phyloP scores from a whole-genome alignment of 2,888 invertebrate species.

The Anoplius nigerrimus region DNA sequence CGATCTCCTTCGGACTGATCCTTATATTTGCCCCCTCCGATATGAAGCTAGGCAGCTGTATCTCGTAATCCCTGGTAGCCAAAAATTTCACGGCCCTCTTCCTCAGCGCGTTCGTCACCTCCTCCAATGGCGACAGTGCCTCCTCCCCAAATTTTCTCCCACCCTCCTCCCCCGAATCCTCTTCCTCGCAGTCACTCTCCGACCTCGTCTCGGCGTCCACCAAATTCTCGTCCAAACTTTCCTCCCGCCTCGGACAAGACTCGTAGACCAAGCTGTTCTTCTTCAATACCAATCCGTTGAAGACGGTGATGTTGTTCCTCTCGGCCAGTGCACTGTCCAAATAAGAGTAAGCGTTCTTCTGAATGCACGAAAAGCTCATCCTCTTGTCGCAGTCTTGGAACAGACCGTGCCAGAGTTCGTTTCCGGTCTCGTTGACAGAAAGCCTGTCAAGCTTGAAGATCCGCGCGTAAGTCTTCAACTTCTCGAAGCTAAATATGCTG shows the following conservation, averaged over 20 bases:
- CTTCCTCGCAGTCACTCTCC: constrained; percentile 53
- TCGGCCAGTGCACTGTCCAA: constrained; percentile 81
- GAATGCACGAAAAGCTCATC: constrained; percentile 85
- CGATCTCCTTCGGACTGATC: constrained; percentile 84
- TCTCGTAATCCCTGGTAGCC: constrained; percentile 85
- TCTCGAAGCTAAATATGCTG: constrained; percentile 60
- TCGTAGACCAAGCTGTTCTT: constrained; percentile 80
- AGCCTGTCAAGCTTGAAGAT: constrained; percentile 66
- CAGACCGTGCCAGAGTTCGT: constrained; percentile 84
- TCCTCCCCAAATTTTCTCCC: constrained; percentile 56
- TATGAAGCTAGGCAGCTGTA: constrained; percentile 83
- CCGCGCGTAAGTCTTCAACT: constrained; percentile 65
- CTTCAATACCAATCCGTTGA: constrained; percentile 80
- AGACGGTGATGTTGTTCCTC: constrained; percentile 81
- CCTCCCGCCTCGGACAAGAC: constrained; percentile 55
- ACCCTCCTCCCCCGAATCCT: constrained; percentile 61
- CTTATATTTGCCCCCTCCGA: constrained; percentile 85
- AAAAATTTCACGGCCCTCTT: constrained; percentile 84
- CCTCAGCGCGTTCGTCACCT: constrained; percentile 84
- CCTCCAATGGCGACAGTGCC: constrained; percentile 80
- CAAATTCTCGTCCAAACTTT: constrained; percentile 63
- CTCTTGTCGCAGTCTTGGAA: constrained; percentile 82
- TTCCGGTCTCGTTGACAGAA: constrained; percentile 71
- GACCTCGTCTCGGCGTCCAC: constrained; percentile 39
- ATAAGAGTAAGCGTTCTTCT: constrained; percentile 86